A percentile compares a stretch with the other conserved stretches of the same genome.
These are phyloP conservation scores for Calycopis cecrops DNA, from an alignment of 1,140 invertebrate species.

Conservation along the genomic window DNA sequence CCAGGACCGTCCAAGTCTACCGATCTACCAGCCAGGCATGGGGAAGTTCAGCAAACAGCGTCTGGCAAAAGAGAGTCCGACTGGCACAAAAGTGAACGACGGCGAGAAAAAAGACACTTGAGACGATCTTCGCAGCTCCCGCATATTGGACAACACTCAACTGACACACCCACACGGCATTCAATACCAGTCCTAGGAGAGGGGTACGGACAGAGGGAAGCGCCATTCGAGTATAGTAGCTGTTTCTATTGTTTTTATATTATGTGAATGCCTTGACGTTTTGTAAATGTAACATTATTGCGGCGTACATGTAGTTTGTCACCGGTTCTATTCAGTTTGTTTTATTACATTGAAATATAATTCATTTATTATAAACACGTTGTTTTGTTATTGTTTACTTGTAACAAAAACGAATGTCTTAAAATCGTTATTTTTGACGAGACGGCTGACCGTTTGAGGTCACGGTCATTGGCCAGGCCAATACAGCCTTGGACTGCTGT, in stretches of 20 bases:
- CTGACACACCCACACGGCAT: conserved; percentile 65
- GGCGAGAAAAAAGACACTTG: conserved; percentile 70
- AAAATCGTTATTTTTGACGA: too few relatives aligned
- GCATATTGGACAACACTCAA: conserved; percentile 64
- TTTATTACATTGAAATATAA: conserved; percentile 26
- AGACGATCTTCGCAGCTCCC: conserved; percentile 37
- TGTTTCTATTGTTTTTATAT: conserved; percentile 53
- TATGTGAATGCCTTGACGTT: conserved; percentile 44
- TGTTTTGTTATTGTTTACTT: conserved; percentile 20
- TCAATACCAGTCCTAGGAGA: conserved; percentile 43
- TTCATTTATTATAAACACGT: conserved; percentile 11
- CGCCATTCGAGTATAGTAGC: conserved; percentile 47
- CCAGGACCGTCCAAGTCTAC: conserved; percentile 82
- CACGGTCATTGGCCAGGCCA: too few relatives aligned
- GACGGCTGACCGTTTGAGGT: too few relatives aligned
- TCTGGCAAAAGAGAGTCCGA: conserved; percentile 77
- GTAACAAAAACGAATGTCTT: neutral
- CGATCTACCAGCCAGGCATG: conserved; percentile 85
- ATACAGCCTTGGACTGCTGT: too few relatives aligned
- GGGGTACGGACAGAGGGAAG: conserved; percentile 50
- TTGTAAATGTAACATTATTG: conserved; percentile 43
- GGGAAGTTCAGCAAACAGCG: conserved; percentile 82
- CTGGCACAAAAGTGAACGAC: conserved; percentile 43
- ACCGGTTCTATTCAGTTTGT: conserved; percentile 58
- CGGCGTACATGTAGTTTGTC: conserved; percentile 58